Conservation (phyloP, 2,888 invertebrate species). For the Azorinus chamasolen region DNA sequence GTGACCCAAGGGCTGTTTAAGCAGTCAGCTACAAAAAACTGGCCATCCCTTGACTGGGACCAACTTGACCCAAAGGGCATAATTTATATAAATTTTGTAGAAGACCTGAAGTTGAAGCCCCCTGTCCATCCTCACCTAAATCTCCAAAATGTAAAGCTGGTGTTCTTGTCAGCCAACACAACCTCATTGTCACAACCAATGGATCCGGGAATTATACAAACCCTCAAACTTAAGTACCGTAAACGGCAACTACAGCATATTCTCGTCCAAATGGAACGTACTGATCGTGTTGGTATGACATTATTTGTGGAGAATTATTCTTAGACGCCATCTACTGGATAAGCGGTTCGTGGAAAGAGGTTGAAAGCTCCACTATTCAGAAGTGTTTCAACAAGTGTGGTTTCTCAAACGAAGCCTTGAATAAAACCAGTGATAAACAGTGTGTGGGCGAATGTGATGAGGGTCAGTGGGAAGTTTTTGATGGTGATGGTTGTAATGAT, state of each 20-base stretch:
- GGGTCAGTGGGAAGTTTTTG: background rate
- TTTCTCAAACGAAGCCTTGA: background rate
- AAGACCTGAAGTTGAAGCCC: too few relatives aligned
- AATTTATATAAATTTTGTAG: too few relatives aligned
- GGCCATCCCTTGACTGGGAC: too few relatives aligned
- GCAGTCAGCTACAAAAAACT: too few relatives aligned
- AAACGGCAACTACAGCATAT: conserved; percentile 22
- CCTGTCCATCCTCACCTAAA: conserved; percentile 3
- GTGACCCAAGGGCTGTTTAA: too few relatives aligned
- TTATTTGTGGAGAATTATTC: conserved; percentile 5
- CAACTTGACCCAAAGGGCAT: too few relatives aligned
- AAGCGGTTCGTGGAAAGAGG: conserved; percentile 19
- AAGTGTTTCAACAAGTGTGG: conserved; percentile 29
- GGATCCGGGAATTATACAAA: conserved; percentile 44
- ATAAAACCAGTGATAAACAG: too few relatives aligned
- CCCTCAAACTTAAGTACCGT: conserved; percentile 31
- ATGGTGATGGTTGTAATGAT: conserved; percentile 2
- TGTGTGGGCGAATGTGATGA: too few relatives aligned
- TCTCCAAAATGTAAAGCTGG: conserved; percentile 13
- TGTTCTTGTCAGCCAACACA: conserved; percentile 36
- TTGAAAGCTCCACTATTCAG: conserved; percentile 7
- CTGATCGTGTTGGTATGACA: background rate
- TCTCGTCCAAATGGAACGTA: conserved; percentile 7
- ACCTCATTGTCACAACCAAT: conserved; percentile 34
- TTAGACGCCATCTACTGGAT: conserved; percentile 31